Base-by-base conservation (phyloP, 2,888 invertebrate genomes). In the Agonopterix arenella region DNA sequence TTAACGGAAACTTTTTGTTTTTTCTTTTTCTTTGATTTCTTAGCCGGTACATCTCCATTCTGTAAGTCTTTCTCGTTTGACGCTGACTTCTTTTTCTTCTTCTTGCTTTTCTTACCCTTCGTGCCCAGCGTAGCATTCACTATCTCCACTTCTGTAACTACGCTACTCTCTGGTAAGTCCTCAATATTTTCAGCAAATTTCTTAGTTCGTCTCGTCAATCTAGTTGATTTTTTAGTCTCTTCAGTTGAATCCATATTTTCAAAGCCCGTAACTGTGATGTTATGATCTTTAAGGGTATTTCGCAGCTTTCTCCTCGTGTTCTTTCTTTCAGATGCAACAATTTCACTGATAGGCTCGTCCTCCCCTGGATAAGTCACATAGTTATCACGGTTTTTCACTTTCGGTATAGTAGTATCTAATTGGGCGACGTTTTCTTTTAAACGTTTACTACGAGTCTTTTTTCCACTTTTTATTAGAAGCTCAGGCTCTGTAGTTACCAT, bases 341-440 rank as follows among this genome's bases (percentile, higher is more conserved):
- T 11, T 2, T 57, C 62, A 16, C 42, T 45, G 2, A 45, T 52
- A 2, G 48, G n/a, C 11, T 76, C 75, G 41, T 78, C 76, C 11
- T 76, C 71, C n/a, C 64, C 64, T 2, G 84, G 84, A 51, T 75
- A 82, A 52, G 60, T 68, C 3, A 86, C 85, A 53, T 84, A 85
- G 58, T 84, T 76, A 11, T 64, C 60, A 1, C 75, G 75, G 58
- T 79, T 79, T 47, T 76, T 80, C 36, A 52, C 51, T 58, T 72
- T 75, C 8, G 53, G 10, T 44, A 61, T 11, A 46, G 56, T 53
- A 9, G 56, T 54, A 10, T 61, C 61, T 1, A 56, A 9, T 37
- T 62, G 58, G 2, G 73, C 67, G 11, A 51, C 47, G 51, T 73
- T 75, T 36, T 80, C 79, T 46, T 78, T 80, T 1, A 58, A 44